Evolutionary conservation across 2,113 vertebrate species (phyloP).

Genomic region (Hemiscyllium ocellatum): DNA sequence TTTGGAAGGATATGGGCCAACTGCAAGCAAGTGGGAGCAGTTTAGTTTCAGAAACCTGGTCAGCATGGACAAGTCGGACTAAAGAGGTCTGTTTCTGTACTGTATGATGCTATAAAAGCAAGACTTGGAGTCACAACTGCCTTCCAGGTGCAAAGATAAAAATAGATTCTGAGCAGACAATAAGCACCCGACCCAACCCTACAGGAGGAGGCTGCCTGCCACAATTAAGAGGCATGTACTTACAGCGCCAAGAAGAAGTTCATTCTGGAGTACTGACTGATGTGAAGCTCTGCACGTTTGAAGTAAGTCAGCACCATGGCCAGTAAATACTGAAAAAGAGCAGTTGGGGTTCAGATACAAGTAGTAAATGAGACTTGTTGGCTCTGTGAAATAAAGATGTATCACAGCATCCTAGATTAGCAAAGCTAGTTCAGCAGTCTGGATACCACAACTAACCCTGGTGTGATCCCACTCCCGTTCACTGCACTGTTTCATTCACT

Average conservation of each 20-base stretch:
- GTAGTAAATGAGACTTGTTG: not conserved
- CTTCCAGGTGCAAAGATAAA: not conserved
- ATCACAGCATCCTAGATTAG: not conserved
- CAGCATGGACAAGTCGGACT: no score
- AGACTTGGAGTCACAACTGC: not conserved
- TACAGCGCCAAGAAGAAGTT: slow-evolving; percentile 51
- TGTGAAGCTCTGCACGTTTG: slow-evolving; percentile 41
- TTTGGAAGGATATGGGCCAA: no score
- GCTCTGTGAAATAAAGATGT: no score
- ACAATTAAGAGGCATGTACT: slow-evolving; percentile 22
- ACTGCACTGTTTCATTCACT: not conserved
- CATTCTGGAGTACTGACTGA: slow-evolving; percentile 46
- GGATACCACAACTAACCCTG: not conserved
- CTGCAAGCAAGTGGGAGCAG: no score
- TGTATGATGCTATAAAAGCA: not conserved
- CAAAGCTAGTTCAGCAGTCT: not conserved
- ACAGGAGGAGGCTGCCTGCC: not conserved
- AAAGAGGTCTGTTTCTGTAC: no score
- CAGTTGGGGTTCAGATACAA: not conserved
- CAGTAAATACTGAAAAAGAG: slow-evolving; percentile 50
- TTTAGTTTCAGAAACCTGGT: no score
- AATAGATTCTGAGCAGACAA: not conserved
- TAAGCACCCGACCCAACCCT: not conserved
- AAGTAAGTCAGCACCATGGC: slow-evolving; percentile 52
- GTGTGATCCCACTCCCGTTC: not conserved